Evolutionary conservation across 2,113 vertebrate species (phyloP).

Genomic region (Melozone crissalis): DNA sequence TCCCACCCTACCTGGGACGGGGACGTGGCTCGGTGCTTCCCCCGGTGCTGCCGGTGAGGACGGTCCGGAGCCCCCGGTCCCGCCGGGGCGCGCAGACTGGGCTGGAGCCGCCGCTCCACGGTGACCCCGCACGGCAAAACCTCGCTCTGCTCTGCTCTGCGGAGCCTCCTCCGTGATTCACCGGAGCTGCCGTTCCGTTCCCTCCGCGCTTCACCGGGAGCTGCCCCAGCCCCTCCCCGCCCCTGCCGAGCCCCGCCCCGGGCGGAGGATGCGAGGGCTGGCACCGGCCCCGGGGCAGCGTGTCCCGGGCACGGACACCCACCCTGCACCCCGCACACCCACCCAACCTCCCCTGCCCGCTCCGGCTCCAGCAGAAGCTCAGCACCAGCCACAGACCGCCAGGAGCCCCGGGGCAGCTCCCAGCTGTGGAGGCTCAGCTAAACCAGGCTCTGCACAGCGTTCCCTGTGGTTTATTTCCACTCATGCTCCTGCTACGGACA

Average conservation of each 20-base stretch:
- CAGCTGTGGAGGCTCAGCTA: background rate
- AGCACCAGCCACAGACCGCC: background rate
- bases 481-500: background rate
- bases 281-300: background rate
- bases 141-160: background rate
- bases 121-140: background rate
- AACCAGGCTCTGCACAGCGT: accelerated
- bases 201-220: background rate
- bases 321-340: background rate
- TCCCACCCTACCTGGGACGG: background rate
- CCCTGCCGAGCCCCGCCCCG: background rate
- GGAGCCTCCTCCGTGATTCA: background rate
- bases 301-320: background rate
- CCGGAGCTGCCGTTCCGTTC: background rate
- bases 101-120: background rate
- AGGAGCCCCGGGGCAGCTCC: background rate
- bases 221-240: background rate
- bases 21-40: background rate
- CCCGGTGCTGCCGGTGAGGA: background rate
- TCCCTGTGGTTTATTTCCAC: background rate
- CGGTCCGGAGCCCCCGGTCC: background rate
- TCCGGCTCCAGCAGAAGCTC: background rate
- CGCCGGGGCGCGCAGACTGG: background rate
- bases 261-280: background rate
- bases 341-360: accelerated